Conservation (phyloP, 2,888 invertebrate species). For the Melieria omissa region DNA sequence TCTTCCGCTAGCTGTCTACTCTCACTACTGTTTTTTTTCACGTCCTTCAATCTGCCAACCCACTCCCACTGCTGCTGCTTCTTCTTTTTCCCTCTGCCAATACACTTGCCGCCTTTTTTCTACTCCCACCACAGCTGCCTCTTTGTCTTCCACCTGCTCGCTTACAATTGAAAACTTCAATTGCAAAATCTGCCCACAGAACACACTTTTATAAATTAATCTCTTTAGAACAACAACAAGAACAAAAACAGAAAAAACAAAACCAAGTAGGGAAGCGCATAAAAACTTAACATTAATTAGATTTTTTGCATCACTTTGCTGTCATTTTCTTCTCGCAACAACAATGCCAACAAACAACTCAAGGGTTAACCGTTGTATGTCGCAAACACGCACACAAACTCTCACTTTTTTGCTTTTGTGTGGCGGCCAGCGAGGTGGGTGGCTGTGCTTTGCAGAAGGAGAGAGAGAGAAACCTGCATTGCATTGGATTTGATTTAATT, state of each 20-base stretch:
- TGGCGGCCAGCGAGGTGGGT: not conserved
- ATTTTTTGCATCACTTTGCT: constrained; percentile 3
- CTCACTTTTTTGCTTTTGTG: not conserved
- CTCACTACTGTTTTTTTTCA: constrained; percentile 14
- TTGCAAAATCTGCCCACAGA: constrained; percentile 26
- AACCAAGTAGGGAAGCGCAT: not conserved
- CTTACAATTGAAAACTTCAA: constrained; percentile 10
- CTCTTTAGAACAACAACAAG: not conserved
- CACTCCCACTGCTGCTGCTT: constrained; percentile 3
- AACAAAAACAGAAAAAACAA: not conserved
- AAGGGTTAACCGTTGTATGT: constrained; percentile 20
- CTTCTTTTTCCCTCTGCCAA: not conserved
- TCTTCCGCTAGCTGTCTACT: too few species aligned
- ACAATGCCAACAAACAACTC: not conserved
- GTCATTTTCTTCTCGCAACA: too few species aligned
- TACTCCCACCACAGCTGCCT: constrained; percentile 1
- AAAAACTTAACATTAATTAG: constrained; percentile 12
- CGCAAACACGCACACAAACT: not conserved
- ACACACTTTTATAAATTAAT: constrained; percentile 24
- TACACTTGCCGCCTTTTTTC: too few species aligned
- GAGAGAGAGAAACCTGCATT: not conserved
- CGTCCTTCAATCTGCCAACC: not conserved
- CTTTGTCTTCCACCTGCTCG: not conserved
- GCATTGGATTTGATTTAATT: too few species aligned
- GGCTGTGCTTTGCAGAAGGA: not conserved